A percentile compares a stretch with the other conserved stretches of the same genome.
These are phyloP conservation scores for Unio delphinus DNA, from an alignment of 2,888 invertebrate genomes.

Conservation along the genomic window DNA sequence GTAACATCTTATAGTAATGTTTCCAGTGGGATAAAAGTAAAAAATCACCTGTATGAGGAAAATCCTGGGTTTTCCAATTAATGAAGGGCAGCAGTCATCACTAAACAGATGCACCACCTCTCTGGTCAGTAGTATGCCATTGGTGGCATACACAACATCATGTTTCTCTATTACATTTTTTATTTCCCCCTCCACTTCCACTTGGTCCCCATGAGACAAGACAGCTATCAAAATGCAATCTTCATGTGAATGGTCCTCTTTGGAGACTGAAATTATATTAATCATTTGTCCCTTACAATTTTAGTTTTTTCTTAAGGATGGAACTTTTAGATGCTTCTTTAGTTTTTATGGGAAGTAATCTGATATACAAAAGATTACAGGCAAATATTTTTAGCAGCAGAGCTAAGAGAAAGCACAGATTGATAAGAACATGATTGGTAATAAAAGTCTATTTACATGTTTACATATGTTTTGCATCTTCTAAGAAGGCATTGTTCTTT, in stretches of 20 bases:
- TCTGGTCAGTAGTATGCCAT: constrained; percentile 30
- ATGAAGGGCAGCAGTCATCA: constrained; percentile 81
- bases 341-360: no score
- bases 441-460: no score
- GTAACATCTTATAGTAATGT: background rate
- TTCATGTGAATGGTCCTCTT: constrained; percentile 83
- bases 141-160: constrained; percentile 42
- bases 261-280: constrained; percentile 75
- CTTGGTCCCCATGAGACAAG: constrained; percentile 91
- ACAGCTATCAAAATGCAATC: constrained; percentile 90
- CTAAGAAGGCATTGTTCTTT: no score
- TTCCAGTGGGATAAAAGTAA: background rate
- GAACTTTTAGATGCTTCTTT: no score
- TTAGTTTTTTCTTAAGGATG: no score
- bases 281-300: no score
- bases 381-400: constrained; percentile 16
- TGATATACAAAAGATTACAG: no score
- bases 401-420: constrained; percentile 1
- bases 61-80: constrained; percentile 88
- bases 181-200: constrained; percentile 87
- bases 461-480: no score
- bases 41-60: constrained; percentile 79
- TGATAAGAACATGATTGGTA: no score
- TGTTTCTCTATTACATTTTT: constrained; percentile 79
- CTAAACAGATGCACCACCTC: constrained; percentile 77